phyloP scores from a whole-genome alignment of 2,888 invertebrate genomes.

The Blastobasis adustella region DNA sequence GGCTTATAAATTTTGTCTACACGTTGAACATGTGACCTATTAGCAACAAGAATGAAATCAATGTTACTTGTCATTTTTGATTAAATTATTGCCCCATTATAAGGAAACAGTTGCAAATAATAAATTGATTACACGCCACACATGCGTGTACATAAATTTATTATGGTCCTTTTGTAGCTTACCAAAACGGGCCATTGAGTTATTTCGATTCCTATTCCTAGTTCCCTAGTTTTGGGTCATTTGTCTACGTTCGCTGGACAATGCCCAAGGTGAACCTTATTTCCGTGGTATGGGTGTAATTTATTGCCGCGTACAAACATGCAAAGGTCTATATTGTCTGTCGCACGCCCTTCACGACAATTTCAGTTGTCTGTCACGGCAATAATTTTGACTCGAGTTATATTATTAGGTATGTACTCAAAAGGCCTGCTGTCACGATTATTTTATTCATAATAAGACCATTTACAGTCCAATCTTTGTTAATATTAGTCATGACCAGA shows the following conservation, averaged over 20 bases:
- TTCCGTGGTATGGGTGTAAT: constrained; percentile 35
- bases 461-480: too few relatives aligned
- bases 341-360: constrained; percentile 36
- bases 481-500: too few relatives aligned
- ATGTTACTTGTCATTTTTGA: neutral
- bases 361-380: constrained; percentile 35
- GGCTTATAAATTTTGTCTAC: too few relatives aligned
- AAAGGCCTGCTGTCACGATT: constrained; percentile 43
- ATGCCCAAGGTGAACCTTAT: constrained; percentile 36
- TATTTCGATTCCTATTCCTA: constrained; percentile 19
- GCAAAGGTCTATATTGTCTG: constrained; percentile 19
- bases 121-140: neutral
- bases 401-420: constrained; percentile 21
- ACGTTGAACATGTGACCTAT: too few relatives aligned
- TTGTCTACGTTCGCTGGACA: constrained; percentile 36
- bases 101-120: constrained; percentile 24
- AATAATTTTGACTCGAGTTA: constrained; percentile 29
- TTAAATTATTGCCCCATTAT: constrained; percentile 13
- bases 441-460: neutral
- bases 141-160: neutral
- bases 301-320: constrained; percentile 15
- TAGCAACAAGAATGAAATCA: neutral
- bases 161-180: constrained; percentile 16
- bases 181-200: constrained; percentile 20
- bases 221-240: constrained; percentile 30